phyloP scores from a whole-genome alignment of 1,140 invertebrate genomes.

The Calephelis nemesis region DNA sequence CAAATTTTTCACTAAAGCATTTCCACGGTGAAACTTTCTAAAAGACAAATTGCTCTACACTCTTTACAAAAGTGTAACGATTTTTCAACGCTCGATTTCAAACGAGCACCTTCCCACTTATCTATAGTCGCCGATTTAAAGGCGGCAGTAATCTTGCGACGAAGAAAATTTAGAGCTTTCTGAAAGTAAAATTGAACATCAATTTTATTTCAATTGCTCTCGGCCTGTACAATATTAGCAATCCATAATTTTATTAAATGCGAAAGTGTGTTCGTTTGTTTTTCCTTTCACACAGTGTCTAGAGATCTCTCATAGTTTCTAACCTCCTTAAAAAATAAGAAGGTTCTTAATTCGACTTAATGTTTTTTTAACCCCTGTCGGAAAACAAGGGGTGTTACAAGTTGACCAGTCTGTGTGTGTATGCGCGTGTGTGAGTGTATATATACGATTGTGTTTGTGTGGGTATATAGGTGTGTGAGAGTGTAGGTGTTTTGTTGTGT shows the following conservation, averaged over 20 bases:
- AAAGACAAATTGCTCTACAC: conserved; percentile 23
- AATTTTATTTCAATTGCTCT: conserved; percentile 18
- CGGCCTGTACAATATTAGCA: neutral
- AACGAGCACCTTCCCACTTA: conserved; percentile 28
- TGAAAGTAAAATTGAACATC: conserved; percentile 20
- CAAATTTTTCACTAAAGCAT: conserved; percentile 2
- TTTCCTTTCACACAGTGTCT: no score
- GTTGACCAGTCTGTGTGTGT: no score
- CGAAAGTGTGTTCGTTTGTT: no score
- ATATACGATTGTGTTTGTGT: no score
- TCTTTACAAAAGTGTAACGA: conserved; percentile 27
- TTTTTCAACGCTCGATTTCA: conserved; percentile 33
- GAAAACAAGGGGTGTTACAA: no score
- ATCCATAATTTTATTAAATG: neutral
- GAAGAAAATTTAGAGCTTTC: conserved; percentile 18
- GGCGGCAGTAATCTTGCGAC: conserved; percentile 21
- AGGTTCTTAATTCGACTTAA: no score
- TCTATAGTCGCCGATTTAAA: conserved; percentile 28
- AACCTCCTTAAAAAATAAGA: no score
- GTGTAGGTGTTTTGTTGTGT: no score
- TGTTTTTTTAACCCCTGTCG: no score
- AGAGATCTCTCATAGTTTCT: no score
- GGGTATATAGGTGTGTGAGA: no score
- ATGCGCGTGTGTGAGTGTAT: no score
- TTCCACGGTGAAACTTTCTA: conserved; percentile 12